Evolutionary conservation across 2,113 vertebrate genomes (phyloP).

Genomic region (Apistogramma diplotaenia): DNA sequence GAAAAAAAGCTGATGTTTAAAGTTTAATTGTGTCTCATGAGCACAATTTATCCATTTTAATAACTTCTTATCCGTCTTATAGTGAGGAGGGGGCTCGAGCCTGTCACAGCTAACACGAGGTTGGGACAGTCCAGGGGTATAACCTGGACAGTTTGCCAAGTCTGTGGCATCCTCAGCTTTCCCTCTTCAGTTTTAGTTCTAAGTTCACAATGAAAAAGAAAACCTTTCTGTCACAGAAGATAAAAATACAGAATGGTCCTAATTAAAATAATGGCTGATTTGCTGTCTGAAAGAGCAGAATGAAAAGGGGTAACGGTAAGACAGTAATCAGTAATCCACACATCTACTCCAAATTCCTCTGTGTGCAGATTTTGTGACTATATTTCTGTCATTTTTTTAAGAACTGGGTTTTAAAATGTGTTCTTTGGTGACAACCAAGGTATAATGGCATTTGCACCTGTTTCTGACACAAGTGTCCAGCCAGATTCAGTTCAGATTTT

Average conservation of each 20-base stretch:
- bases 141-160: background rate
- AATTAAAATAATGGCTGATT: no score
- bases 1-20: no score
- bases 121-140: no score
- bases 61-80: background rate
- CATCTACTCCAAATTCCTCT: background rate
- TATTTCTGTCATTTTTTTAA: no score
- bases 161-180: background rate
- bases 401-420: background rate
- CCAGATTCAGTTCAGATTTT: background rate
- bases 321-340: fast-evolving
- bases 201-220: background rate
- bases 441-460: background rate
- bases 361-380: background rate
- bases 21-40: no score
- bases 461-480: background rate
- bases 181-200: background rate
- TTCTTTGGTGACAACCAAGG: background rate
- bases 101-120: background rate
- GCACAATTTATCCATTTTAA: background rate
- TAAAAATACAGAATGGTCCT: no score
- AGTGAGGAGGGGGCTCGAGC: background rate
- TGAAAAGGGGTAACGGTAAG: no score
- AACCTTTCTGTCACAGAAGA: background rate
- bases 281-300: no score